Evolutionary conservation across 2,888 invertebrate species (phyloP), one percentile per base, ranked within the genome.

Genomic region (Clivina fossor): DNA sequence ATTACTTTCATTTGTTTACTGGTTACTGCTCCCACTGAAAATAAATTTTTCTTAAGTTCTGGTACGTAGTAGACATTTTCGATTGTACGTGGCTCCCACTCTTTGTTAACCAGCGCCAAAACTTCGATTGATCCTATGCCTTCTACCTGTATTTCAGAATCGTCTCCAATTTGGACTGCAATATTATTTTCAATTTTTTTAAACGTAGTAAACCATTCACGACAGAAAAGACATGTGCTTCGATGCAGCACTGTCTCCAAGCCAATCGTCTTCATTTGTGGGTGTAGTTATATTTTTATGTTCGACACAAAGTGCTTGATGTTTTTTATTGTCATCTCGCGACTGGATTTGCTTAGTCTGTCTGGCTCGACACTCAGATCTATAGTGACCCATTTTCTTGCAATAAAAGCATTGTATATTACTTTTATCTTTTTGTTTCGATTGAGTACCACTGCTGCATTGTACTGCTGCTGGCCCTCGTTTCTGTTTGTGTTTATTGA

Each of bases 21-120:
- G 2, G 63, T 66, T 2, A 62, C 51, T 0, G 49, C 63, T 1
- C 68, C 69, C 57, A 69, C 69, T 0, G 68, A 71, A 49, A 71
- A 69, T 8, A 71, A 44, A 48, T 71, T 70, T 59, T 65, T 65
- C 9, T 59, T 37, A n/a, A 71, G 57, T 0, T 58, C 58, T 7
- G 68, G 69, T 3, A 72, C 64, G 61, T 66, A 69, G 53, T 65
- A 43, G 26, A 65, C 62, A 58, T 66, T 58, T 2, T 61, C 46
- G 16, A 69, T 60, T 4, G 40, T 15, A 4, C 60, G 43, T 16
- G 55, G 30, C 20, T 53, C 43, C 67, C 68, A 68, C 51, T 59
- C 49, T 4, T 59, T 60, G 38, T 66, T 58, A 11, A 63, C 50
- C 13, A 53, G 44, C 16, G 53, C 62, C 43, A 63, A 53, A 16